Evolutionary conservation across 2,888 invertebrate species (phyloP).

Genomic region (Lissonota sp.): DNA sequence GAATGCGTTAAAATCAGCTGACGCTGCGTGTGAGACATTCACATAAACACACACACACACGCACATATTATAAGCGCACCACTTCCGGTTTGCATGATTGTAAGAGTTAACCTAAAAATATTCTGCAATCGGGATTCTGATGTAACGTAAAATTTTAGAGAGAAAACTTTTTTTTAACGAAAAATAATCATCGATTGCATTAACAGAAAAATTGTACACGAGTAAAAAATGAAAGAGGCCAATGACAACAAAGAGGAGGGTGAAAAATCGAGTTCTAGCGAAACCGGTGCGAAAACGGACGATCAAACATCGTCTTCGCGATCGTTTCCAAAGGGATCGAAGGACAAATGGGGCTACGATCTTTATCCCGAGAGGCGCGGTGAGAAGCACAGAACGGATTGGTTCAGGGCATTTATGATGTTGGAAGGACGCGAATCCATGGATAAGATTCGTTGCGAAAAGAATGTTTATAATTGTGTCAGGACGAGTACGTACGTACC

Average conservation of each 20-base stretch:
- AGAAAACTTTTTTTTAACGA: not conserved
- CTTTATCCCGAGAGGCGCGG: constrained; percentile 93
- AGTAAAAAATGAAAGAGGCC: constrained; percentile 13
- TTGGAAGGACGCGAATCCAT: constrained; percentile 89
- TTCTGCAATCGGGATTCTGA: constrained; percentile 19
- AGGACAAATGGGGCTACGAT: constrained; percentile 79
- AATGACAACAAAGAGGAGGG: constrained; percentile 2
- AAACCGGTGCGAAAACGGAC: constrained; percentile 4
- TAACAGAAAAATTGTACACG: not conserved
- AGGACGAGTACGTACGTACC: constrained; percentile 87
- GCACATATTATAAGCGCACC: too few relatives aligned
- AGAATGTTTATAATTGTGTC: constrained; percentile 90
- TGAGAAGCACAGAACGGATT: constrained; percentile 85
- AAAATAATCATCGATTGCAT: not conserved
- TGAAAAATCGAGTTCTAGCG: not conserved
- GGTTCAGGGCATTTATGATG: constrained; percentile 86
- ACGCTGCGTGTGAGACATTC: not conserved
- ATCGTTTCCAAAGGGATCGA: not conserved
- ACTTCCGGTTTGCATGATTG: constrained; percentile 14
- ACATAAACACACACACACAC: too few relatives aligned
- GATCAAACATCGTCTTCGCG: not conserved
- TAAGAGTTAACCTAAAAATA: constrained; percentile 18
- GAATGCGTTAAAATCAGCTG: constrained; percentile 11
- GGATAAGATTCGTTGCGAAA: constrained; percentile 92
- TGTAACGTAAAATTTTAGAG: constrained; percentile 12